These are phyloP conservation scores for Ammodytes dubius DNA, from an alignment of 2,113 vertebrate species.

Conservation along the genomic window DNA sequence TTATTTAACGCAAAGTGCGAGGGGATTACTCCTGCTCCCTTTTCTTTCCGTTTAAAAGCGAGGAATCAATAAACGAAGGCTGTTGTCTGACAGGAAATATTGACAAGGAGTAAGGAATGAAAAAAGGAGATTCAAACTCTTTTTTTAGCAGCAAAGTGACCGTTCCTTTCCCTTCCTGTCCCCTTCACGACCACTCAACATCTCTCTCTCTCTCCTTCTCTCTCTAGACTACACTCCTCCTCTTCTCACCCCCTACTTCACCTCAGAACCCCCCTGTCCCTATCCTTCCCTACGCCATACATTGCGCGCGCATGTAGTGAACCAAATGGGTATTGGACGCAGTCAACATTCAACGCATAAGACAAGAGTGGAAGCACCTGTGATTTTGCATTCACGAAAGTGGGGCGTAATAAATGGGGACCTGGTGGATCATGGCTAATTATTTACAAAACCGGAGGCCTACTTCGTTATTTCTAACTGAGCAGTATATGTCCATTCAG, in stretches of 20 bases:
- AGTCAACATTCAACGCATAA: background rate
- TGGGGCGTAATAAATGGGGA: background rate
- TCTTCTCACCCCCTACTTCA: slow-evolving; percentile 69
- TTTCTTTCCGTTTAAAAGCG: background rate
- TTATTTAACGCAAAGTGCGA: slow-evolving; percentile 53
- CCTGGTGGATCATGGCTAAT: background rate
- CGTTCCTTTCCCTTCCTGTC: slow-evolving; percentile 42
- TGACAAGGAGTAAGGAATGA: background rate
- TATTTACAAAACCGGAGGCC: slow-evolving; percentile 1
- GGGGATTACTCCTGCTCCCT: background rate
- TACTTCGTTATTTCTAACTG: background rate
- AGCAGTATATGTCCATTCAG: background rate
- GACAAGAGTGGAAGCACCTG: slow-evolving; percentile 29
- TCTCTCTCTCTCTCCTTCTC: slow-evolving; percentile 51
- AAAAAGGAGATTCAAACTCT: slow-evolving; percentile 33
- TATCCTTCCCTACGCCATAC: slow-evolving; percentile 33
- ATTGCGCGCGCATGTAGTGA: slow-evolving; percentile 36
- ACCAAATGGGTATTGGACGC: slow-evolving; percentile 8
- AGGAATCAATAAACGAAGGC: background rate
- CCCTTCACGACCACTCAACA: slow-evolving; percentile 48
- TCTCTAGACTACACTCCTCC: slow-evolving; percentile 55
- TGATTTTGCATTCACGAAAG: background rate
- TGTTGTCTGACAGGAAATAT: slow-evolving; percentile 23
- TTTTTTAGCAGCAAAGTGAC: slow-evolving; percentile 52
- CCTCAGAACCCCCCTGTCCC: slow-evolving; percentile 47